phyloP scores from a whole-genome alignment of 2,797 vertebrate genomes.

The Bufotes viridis region DNA sequence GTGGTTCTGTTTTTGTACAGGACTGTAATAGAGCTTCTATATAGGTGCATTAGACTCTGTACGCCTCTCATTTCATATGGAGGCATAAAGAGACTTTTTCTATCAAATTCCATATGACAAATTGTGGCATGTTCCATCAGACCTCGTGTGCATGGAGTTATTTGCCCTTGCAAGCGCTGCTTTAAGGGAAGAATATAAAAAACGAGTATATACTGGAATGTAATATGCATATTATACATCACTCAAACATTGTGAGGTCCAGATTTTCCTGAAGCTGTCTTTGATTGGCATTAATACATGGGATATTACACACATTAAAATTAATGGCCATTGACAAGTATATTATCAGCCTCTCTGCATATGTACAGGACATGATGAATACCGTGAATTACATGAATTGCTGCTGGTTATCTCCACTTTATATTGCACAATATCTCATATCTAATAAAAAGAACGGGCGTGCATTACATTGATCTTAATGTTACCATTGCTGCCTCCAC shows the following conservation, averaged over 20 bases:
- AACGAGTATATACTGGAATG: background rate
- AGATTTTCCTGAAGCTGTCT: background rate
- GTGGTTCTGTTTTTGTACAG: no score
- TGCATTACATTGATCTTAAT: constrained; percentile 25
- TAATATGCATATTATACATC: background rate
- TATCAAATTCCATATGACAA: no score
- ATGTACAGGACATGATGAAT: background rate
- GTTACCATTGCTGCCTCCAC: constrained; percentile 11
- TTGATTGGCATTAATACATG: background rate
- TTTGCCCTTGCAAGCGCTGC: no score
- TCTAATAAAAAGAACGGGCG: background rate
- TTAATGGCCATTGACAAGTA: background rate
- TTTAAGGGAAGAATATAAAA: background rate
- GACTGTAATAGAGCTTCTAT: no score
- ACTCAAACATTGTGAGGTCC: no score
- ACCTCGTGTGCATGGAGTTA: no score
- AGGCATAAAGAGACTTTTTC: no score
- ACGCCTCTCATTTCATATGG: no score
- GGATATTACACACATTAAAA: background rate
- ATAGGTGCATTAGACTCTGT: no score
- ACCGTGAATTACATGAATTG: background rate
- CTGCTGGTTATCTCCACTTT: constrained; percentile 1
- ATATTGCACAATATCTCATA: constrained; percentile 1
- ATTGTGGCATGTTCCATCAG: no score
- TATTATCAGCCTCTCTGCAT: background rate